Evolutionary conservation across 2,113 vertebrate genomes (phyloP).

Genomic region (Semnornis frantzii): DNA sequence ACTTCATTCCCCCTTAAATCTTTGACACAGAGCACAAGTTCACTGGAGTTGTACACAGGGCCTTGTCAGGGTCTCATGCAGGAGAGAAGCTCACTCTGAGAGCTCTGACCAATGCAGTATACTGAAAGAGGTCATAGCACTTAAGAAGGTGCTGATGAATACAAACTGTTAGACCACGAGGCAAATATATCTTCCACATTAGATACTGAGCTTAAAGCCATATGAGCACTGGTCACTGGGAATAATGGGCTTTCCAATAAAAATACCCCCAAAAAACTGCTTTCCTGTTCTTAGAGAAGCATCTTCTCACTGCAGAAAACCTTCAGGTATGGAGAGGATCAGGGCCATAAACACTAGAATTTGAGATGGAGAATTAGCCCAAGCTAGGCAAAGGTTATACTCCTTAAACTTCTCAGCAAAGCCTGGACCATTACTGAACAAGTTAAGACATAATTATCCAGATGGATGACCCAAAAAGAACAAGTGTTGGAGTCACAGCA

Average conservation of each 20-base stretch:
- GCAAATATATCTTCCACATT: neutral
- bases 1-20: neutral
- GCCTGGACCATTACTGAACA: neutral
- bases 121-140: neutral
- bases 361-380: neutral
- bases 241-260: neutral
- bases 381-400: neutral
- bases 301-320: neutral
- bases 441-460: neutral
- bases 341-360: neutral
- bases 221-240: rapidly evolving
- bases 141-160: neutral
- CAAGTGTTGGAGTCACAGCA: neutral
- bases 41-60: too few species aligned
- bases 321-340: neutral
- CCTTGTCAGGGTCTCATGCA: neutral
- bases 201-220: neutral
- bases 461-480: neutral
- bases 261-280: neutral
- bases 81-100: neutral
- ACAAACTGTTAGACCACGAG: neutral
- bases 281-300: neutral
- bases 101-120: neutral
- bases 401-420: neutral
- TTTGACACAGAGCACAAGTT: neutral